A percentile compares a stretch with the other conserved stretches of the same genome.
Evolutionary conservation across 2,888 invertebrate species (phyloP).

Genomic region (Metellina segmentata): DNA sequence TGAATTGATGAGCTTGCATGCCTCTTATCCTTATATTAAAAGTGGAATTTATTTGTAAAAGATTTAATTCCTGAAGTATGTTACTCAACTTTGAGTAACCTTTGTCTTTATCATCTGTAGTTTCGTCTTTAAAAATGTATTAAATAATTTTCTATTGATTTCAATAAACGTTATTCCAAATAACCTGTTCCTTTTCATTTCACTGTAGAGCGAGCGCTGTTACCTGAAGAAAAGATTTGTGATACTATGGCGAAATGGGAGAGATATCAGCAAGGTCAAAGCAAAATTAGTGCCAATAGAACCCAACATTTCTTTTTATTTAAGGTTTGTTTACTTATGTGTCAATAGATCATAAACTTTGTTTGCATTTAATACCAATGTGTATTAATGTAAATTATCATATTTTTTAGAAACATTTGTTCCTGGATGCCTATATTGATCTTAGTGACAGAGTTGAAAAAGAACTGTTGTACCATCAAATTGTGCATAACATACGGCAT

Average conservation of each 20-base stretch:
- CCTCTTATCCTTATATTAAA: too few relatives aligned
- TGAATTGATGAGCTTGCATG: too few relatives aligned
- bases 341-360: neutral
- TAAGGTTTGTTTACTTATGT: conserved; percentile 81
- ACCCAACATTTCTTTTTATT: conserved; percentile 83
- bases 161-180: neutral
- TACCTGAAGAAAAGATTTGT: conserved; percentile 91
- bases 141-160: too few relatives aligned
- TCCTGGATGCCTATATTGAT: conserved; percentile 90
- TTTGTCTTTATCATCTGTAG: too few relatives aligned
- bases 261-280: conserved; percentile 82
- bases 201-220: conserved; percentile 88
- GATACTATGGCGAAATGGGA: conserved; percentile 98
- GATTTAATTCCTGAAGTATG: too few relatives aligned
- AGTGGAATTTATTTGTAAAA: too few relatives aligned
- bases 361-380: neutral
- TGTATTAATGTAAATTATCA: neutral
- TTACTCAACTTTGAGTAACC: too few relatives aligned
- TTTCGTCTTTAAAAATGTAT: too few relatives aligned
- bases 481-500: conserved; percentile 92
- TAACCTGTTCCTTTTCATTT: conserved; percentile 29
- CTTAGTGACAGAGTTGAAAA: conserved; percentile 93
- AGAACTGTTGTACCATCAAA: conserved; percentile 95
- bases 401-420: conserved; percentile 87
- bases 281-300: conserved; percentile 71